These are phyloP conservation scores for Danio aesculapii DNA, from an alignment of 2,797 vertebrate genomes.

Conservation along the genomic window DNA sequence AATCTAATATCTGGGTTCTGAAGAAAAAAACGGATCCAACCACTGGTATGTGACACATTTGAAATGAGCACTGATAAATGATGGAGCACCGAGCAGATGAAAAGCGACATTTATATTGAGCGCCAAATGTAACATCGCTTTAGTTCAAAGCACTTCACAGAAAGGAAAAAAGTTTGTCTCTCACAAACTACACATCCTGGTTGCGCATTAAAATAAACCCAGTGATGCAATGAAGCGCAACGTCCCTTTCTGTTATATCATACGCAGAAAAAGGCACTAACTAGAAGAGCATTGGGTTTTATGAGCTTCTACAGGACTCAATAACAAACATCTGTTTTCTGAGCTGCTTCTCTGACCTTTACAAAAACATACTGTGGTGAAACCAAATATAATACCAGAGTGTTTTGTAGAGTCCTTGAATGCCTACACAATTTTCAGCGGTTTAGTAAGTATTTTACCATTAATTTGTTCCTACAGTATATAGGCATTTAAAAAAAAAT, in stretches of 20 bases:
- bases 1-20: not conserved
- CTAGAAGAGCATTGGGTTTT: constrained; percentile 13
- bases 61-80: constrained; percentile 18
- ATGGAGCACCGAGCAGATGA: not conserved
- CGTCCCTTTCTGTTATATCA: constrained; percentile 26
- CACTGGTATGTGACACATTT: constrained; percentile 4
- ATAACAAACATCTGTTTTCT: constrained; percentile 7
- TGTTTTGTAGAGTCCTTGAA: too few relatives aligned
- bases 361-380: not conserved
- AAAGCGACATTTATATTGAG: constrained; percentile 29
- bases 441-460: too few relatives aligned
- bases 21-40: not conserved
- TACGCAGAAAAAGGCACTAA: constrained; percentile 11
- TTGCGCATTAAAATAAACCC: constrained; percentile 45
- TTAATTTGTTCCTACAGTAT: too few relatives aligned
- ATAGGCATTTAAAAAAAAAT: too few relatives aligned
- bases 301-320: not conserved
- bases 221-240: constrained; percentile 63
- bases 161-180: constrained; percentile 43
- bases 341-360: constrained; percentile 2
- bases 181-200: constrained; percentile 34
- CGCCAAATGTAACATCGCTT: constrained; percentile 6
- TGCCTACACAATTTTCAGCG: too few relatives aligned
- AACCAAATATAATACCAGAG: not conserved
- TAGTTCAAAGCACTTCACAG: constrained; percentile 49